Percentiles rank a stretch among this genome's conserved stretches.
Evolutionary conservation across 2,888 invertebrate genomes (phyloP).

Genomic region (Acanthosoma haemorrhoidale): DNA sequence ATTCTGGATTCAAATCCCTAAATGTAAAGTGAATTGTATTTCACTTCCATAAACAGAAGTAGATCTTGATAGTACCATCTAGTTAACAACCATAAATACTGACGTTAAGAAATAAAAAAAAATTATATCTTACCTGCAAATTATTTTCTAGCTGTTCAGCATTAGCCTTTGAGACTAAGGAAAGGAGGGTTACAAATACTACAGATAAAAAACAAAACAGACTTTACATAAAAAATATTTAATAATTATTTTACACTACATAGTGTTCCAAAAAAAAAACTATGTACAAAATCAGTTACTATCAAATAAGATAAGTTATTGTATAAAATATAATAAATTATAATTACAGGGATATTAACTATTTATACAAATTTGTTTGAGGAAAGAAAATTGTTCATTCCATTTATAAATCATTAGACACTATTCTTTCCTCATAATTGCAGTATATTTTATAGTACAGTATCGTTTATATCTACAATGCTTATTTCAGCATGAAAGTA

Average conservation of each 20-base stretch:
- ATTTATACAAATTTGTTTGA: neutral
- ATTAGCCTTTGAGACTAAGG: no score
- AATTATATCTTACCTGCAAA: no score
- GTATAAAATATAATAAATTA: constrained; percentile 6
- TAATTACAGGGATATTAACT: neutral
- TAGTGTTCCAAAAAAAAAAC: neutral
- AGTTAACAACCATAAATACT: no score
- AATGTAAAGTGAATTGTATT: no score
- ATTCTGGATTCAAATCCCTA: no score
- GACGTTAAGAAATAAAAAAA: no score
- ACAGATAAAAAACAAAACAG: no score
- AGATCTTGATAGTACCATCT: no score
- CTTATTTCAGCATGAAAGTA: no score
- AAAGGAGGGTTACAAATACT: neutral
- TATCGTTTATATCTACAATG: no score
- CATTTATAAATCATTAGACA: neutral
- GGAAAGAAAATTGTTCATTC: neutral
- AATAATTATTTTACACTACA: neutral
- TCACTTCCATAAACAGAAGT: no score
- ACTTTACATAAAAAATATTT: neutral
- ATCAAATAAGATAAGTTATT: neutral
- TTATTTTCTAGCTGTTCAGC: no score
- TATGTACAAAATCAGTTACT: neutral
- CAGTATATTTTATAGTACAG: neutral
- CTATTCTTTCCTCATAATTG: neutral